Base-by-base conservation (phyloP, 92 coral and sea anemone genomes). In the Porites divaricata region DNA sequence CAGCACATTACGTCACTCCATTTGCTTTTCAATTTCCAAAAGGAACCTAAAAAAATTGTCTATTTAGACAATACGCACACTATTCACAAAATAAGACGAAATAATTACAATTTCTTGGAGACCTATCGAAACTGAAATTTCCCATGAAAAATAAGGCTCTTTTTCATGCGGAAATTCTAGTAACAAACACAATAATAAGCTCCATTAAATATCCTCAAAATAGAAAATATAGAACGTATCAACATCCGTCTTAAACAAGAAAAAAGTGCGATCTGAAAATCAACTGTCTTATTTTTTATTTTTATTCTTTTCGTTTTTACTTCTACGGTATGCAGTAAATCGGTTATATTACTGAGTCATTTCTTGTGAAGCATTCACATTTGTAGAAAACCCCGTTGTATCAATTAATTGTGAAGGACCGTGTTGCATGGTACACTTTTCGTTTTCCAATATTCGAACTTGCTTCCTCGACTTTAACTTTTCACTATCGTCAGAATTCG, bases 131-230 rank as follows among this genome's bases (percentile, higher is more conserved):
- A 80, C 17, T 22, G 69, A 80, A 80, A 80, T 14, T 80, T 80
- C 65, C 69, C 76, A 9, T 68, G 28, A 41, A 53, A 20, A 69
- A 54, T 67, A 41, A 68, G 70, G 41, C 66, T 58, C 25, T 70
- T 80, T 67, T 25, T 16, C n/a, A 35, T 69, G 28, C 76, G 85
- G 85, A 80, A 80, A 68, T 69, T 28, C 21, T 41, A 26, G 52
- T 19, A 69, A 63, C 53, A 35, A 68, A 35, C 45, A 35, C 45
- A 35, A 35, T 35, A 35, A 35, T 35, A 35, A 5, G 45, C 45
- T 6, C 45, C 16, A 67, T 10, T 78, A 26, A 63, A 65, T 49
- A 51, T 72, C 16, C 20, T 63, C 7, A 53, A 59, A 66, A 10
- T 17, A 63, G 66, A 78, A 67, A 66, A 49, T 4, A 0, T 2